A percentile compares a stretch with the other conserved stretches of the same genome.
These are phyloP conservation scores for Gila orcuttii DNA, from an alignment of 2,113 vertebrate genomes.

Conservation along the genomic window DNA sequence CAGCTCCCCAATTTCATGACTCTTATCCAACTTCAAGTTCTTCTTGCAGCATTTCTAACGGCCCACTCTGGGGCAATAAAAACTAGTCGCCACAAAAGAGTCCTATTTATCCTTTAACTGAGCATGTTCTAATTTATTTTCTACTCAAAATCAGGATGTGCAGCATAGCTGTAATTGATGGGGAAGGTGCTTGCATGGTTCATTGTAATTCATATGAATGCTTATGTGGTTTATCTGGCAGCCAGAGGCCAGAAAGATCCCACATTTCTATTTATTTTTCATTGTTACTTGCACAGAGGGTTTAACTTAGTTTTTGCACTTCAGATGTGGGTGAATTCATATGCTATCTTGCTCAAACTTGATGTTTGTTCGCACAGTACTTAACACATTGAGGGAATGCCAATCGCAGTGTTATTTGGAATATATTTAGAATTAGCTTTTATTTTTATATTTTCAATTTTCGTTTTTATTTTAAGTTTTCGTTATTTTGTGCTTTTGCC, in stretches of 20 bases:
- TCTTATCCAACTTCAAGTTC: constrained; percentile 66
- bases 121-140: constrained; percentile 45
- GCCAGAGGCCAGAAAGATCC: constrained; percentile 65
- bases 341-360: not conserved
- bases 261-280: constrained; percentile 57
- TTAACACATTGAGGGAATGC: not conserved
- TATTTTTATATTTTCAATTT: too few relatives aligned
- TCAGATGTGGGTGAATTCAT: not conserved
- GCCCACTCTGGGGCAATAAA: constrained; percentile 65
- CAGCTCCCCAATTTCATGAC: constrained; percentile 66
- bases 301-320: constrained; percentile 18
- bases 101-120: constrained; percentile 60
- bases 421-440: too few relatives aligned
- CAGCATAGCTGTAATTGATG: constrained; percentile 61
- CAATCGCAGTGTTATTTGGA: not conserved
- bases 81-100: constrained; percentile 68
- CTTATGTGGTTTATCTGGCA: constrained; percentile 70
- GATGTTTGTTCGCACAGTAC: constrained; percentile 3
- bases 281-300: constrained; percentile 37
- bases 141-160: constrained; percentile 63
- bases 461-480: too few relatives aligned
- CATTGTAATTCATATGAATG: constrained; percentile 66
- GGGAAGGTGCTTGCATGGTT: constrained; percentile 65
- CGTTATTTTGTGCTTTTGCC: too few relatives aligned
- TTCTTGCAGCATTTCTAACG: constrained; percentile 67